A percentile compares a stretch with the other conserved stretches of the same genome.
These are phyloP conservation scores for Lepilemur ruficaudatus DNA, from an alignment of 2,797 vertebrate genomes.

Conservation along the genomic window DNA sequence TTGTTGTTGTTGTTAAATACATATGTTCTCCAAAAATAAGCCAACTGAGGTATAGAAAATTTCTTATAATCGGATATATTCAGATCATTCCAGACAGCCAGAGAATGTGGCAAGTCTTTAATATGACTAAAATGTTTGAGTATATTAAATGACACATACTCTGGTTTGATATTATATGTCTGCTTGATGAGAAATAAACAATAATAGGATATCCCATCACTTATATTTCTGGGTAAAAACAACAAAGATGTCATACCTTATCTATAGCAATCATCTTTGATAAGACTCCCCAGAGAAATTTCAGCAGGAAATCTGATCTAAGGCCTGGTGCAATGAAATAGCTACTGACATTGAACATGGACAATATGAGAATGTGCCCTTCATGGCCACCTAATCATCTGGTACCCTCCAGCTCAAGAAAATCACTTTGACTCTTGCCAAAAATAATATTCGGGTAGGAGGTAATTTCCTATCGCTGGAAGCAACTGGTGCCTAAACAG, in stretches of 20 bases:
- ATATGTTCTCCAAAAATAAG: background rate
- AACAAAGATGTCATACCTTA: background rate
- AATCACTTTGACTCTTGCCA: background rate
- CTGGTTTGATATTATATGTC: background rate
- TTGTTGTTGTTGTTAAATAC: background rate
- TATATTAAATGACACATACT: background rate
- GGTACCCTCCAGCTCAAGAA: background rate
- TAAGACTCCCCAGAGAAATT: background rate
- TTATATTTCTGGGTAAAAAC: background rate
- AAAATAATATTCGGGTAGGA: constrained; percentile 14
- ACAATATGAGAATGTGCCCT: background rate
- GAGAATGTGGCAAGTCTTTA: background rate
- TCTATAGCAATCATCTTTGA: background rate
- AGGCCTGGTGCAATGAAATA: background rate
- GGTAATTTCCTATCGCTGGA: background rate
- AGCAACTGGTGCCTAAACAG: background rate
- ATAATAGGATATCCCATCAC: background rate
- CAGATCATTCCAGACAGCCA: background rate
- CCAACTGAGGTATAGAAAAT: background rate
- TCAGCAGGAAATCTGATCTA: background rate
- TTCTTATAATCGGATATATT: background rate
- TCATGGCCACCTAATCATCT: background rate
- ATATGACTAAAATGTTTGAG: background rate
- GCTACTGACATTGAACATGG: background rate
- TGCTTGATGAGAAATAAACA: background rate